Evolutionary conservation across 2,888 invertebrate species (phyloP).

Genomic region (Epiperipatus broadwayi): DNA sequence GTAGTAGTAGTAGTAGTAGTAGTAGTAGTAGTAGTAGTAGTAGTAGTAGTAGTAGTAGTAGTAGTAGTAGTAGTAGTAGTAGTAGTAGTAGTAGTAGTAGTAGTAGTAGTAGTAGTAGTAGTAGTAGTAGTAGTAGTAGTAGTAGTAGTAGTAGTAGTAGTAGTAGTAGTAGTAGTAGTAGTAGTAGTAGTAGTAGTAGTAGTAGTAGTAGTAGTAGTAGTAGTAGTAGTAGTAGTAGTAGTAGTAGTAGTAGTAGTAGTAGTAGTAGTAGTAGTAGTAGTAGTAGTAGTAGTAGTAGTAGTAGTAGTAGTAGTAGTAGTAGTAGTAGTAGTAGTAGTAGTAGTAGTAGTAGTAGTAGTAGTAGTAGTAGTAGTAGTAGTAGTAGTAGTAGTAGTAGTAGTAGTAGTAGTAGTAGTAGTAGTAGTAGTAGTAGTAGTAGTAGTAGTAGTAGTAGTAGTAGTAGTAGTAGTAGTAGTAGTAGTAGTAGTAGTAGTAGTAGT

Average conservation of each 20-base stretch:
- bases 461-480: slow-evolving; percentile 3
- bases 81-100: slow-evolving; percentile 3
- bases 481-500: slow-evolving; percentile 3
- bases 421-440: slow-evolving; percentile 3
- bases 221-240: slow-evolving; percentile 3
- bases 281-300: slow-evolving; percentile 3
- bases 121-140: slow-evolving; percentile 3
- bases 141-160: slow-evolving; percentile 3
- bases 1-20: slow-evolving; percentile 3
- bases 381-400: slow-evolving; percentile 3
- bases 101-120: slow-evolving; percentile 3
- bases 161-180: slow-evolving; percentile 3
- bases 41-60: slow-evolving; percentile 3
- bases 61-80: slow-evolving; percentile 3
- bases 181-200: slow-evolving; percentile 3
- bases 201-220: slow-evolving; percentile 3
- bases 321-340: slow-evolving; percentile 3
- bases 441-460: slow-evolving; percentile 3
- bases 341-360: slow-evolving; percentile 3
- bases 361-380: slow-evolving; percentile 3
- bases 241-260: slow-evolving; percentile 3
- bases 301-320: slow-evolving; percentile 3
- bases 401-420: slow-evolving; percentile 3
- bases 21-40: slow-evolving; percentile 3
- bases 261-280: slow-evolving; percentile 3